A percentile compares a stretch with the other conserved stretches of the same genome.
Evolutionary conservation across 2,797 vertebrate species (phyloP).

Genomic region (Cephalopachus bancanus): DNA sequence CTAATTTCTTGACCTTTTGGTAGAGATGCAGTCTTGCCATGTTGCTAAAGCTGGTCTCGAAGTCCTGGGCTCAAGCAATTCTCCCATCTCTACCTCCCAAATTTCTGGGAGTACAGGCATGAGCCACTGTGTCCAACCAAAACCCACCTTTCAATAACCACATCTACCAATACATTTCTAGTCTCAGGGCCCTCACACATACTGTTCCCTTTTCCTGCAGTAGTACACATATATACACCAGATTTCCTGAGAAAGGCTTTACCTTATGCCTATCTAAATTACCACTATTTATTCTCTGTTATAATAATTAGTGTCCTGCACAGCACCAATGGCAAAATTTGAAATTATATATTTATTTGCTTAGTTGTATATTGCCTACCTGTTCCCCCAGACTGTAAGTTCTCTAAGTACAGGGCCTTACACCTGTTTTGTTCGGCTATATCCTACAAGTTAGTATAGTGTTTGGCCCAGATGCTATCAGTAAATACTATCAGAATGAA

Average conservation of each 20-base stretch:
- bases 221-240: background rate
- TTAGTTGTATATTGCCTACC: background rate
- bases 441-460: background rate
- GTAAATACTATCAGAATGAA: background rate
- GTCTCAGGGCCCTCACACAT: background rate
- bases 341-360: background rate
- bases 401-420: background rate
- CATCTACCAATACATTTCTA: background rate
- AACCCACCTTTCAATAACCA: too few species aligned
- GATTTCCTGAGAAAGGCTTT: background rate
- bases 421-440: background rate
- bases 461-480: background rate
- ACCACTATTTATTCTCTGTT: background rate
- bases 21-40: too few species aligned
- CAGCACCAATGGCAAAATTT: background rate
- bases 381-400: background rate
- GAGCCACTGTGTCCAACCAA: too few species aligned
- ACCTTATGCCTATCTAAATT: background rate
- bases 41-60: too few species aligned
- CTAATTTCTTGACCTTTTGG: too few species aligned
- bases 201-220: background rate
- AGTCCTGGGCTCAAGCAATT: too few species aligned
- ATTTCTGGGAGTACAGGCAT: too few species aligned
- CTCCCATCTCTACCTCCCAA: too few species aligned
- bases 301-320: background rate